Evolutionary conservation across 1,140 invertebrate species (phyloP), one percentile per base, ranked within the genome.

Genomic region (Choristoneura fumiferana): DNA sequence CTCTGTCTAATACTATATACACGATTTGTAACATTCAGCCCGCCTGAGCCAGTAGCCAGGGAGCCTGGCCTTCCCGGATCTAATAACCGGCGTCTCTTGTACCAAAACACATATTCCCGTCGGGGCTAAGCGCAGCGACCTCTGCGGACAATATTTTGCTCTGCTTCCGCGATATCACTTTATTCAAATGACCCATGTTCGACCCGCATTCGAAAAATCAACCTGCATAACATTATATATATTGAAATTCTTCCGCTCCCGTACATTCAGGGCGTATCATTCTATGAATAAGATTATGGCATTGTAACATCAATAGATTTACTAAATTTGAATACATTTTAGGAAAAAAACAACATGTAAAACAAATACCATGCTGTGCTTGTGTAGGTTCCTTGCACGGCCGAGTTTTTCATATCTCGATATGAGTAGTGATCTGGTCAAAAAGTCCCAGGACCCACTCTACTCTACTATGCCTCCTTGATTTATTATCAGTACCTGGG

Each of bases 181-280:
- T 87, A 88, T 88, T 88, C 85, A 88, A 88, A 88, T 88, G 81
- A 76, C 77, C 62, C 68, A 45, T 84, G 77, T 79, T 77, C 73
- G 81, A 86, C 81, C 85, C 81, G 70, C 58, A 71, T 81, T 83
- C 79, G 84, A 83, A 84, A 81, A 84, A 84, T 85, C 85, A 86
- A 82, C 81, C 85, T 84, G 85, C 82, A 88, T 86, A 84, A 82
- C 76, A 84, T 86, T 87, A 85, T 82, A 84, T 78, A 85, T 84
- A 86, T 87, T 86, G 83, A 86, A 86, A 87, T 84, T 86, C 78
- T 79, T 87, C 72, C 71, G 68, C 71, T 73, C 75, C 69, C 69
- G 59, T 75, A 78, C 70, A 84, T 73, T 65, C 62, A 76, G 63
- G 64, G 67, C 74, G 75, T 83, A 84, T 85, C 80, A 79, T 83